A percentile compares a stretch with the other conserved stretches of the same genome.
Evolutionary conservation across 2,888 invertebrate species (phyloP).

Genomic region (Cabera pusaria): DNA sequence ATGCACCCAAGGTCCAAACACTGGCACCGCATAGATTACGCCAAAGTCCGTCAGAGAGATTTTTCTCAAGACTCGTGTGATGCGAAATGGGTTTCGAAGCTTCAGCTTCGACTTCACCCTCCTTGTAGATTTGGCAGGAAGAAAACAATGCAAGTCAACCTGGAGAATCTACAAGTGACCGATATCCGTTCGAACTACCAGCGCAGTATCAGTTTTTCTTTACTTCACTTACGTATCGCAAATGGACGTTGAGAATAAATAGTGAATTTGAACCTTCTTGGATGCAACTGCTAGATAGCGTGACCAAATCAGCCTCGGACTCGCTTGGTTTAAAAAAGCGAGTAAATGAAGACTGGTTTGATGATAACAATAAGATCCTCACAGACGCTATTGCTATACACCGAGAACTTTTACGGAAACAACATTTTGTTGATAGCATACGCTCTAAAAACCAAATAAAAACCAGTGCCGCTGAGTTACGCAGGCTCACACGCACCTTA

Average conservation of each 20-base stretch:
- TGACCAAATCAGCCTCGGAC: not conserved
- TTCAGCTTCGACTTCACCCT: not conserved
- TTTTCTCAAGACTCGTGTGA: slow-evolving; percentile 1
- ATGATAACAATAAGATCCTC: not conserved
- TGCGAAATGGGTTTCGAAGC: not conserved
- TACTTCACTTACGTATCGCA: no score
- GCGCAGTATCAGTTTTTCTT: no score
- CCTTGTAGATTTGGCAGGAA: not conserved
- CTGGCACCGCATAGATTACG: no score
- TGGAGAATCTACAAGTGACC: not conserved
- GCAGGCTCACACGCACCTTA: no score
- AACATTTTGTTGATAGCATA: no score
- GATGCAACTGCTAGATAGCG: no score
- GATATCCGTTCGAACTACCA: no score
- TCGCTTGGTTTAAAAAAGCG: not conserved
- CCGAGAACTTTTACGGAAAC: not conserved
- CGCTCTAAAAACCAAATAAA: no score
- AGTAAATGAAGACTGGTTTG: not conserved
- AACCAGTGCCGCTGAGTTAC: no score
- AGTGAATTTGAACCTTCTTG: no score
- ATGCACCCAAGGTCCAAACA: slow-evolving; percentile 2
- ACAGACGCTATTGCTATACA: not conserved
- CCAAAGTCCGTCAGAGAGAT: not conserved
- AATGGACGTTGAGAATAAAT: no score
- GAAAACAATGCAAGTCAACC: not conserved